Evolutionary conservation across 1,140 invertebrate genomes (phyloP).

Genomic region (Zaprionus africanus): DNA sequence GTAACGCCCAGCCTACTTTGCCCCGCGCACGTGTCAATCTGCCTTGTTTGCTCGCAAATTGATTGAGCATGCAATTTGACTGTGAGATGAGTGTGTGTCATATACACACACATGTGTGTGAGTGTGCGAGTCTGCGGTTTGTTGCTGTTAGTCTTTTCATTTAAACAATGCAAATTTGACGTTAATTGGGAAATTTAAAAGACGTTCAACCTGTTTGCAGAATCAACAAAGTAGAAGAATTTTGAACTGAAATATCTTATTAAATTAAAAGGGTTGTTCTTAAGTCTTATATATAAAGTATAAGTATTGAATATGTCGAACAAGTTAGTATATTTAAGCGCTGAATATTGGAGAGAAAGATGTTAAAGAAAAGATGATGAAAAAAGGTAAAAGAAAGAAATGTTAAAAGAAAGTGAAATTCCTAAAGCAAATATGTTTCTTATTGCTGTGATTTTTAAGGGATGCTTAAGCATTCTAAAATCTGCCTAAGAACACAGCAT

Average conservation of each 20-base stretch:
- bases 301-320: not conserved
- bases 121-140: not conserved
- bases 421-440: not conserved
- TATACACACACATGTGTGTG: not conserved
- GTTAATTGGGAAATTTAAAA: not conserved
- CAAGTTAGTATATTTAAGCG: not conserved
- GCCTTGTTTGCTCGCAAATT: slow-evolving; percentile 35
- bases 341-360: not conserved
- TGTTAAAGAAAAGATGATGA: not conserved
- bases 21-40: not conserved
- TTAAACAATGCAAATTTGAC: not conserved
- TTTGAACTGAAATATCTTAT: not conserved
- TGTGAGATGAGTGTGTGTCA: not conserved
- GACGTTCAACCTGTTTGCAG: not conserved
- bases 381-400: too few species aligned
- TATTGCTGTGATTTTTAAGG: not conserved
- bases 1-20: not conserved
- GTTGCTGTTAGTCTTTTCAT: not conserved
- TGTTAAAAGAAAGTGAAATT: too few species aligned
- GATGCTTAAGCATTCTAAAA: too few species aligned
- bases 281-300: not conserved
- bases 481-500: too few species aligned
- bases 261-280: not conserved
- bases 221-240: not conserved
- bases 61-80: slow-evolving; percentile 51